Evolutionary conservation across 2,797 vertebrate genomes (phyloP).

Genomic region (Onychomys leucogaster): DNA sequence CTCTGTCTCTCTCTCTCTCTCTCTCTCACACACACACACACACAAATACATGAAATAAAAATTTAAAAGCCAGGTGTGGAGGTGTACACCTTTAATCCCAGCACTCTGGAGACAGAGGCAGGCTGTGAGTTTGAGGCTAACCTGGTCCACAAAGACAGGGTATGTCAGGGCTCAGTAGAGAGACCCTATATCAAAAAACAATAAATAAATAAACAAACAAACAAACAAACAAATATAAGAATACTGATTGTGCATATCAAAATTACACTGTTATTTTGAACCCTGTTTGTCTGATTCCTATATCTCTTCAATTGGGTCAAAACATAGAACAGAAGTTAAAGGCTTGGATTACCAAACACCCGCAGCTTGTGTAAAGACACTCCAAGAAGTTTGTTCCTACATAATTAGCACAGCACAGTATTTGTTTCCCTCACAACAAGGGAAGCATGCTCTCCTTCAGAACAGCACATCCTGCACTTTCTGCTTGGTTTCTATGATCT

Average conservation of each 20-base stretch:
- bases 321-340: slow-evolving; percentile 50
- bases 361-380: background rate
- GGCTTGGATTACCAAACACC: background rate
- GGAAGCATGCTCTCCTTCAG: background rate
- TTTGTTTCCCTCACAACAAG: background rate
- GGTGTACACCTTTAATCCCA: background rate
- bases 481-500: background rate
- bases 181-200: background rate
- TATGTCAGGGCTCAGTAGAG: background rate
- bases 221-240: background rate
- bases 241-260: background rate
- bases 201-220: background rate
- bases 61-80: background rate
- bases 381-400: slow-evolving; percentile 10
- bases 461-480: background rate
- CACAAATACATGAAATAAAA: background rate
- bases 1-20: too few relatives aligned
- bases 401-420: background rate
- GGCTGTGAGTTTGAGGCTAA: background rate
- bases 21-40: background rate
- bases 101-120: background rate
- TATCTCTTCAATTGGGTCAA: background rate
- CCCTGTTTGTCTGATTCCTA: background rate
- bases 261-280: background rate
- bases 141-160: background rate